A percentile compares a stretch with the other conserved stretches of the same genome.
These are phyloP conservation scores for Gambelia wislizenii DNA, from an alignment of 2,797 vertebrate species.

Conservation along the genomic window DNA sequence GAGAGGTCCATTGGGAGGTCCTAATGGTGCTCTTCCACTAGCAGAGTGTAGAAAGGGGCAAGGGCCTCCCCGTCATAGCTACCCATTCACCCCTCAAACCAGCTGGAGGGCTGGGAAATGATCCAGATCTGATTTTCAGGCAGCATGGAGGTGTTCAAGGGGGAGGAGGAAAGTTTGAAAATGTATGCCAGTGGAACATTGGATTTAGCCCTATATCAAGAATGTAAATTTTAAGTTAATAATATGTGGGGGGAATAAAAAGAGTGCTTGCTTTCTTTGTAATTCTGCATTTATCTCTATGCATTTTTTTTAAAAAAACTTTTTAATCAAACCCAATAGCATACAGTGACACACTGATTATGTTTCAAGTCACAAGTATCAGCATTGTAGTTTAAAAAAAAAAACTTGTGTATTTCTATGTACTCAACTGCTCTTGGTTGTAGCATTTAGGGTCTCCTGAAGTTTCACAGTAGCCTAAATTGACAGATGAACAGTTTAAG, in stretches of 20 bases:
- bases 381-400: slow-evolving; percentile 37
- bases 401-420: slow-evolving; percentile 34
- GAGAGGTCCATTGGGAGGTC: too few relatives aligned
- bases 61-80: too few relatives aligned
- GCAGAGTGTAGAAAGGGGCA: too few relatives aligned
- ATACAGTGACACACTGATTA: slow-evolving; percentile 51
- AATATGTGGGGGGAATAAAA: neutral
- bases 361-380: slow-evolving; percentile 63
- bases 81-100: too few relatives aligned
- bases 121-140: too few relatives aligned
- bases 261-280: neutral
- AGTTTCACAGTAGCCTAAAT: slow-evolving; percentile 60
- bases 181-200: too few relatives aligned
- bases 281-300: neutral
- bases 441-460: slow-evolving; percentile 42
- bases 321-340: slow-evolving; percentile 45
- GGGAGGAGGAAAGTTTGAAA: too few relatives aligned
- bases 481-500: slow-evolving; percentile 66
- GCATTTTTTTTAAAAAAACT: neutral
- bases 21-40: too few relatives aligned
- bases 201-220: neutral
- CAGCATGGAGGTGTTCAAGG: too few relatives aligned
- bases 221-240: neutral
- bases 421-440: slow-evolving; percentile 33
- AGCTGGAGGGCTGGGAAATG: too few relatives aligned